Conservation (phyloP, 1,140 invertebrate species). For the Aphaenogaster ashmeadi region DNA sequence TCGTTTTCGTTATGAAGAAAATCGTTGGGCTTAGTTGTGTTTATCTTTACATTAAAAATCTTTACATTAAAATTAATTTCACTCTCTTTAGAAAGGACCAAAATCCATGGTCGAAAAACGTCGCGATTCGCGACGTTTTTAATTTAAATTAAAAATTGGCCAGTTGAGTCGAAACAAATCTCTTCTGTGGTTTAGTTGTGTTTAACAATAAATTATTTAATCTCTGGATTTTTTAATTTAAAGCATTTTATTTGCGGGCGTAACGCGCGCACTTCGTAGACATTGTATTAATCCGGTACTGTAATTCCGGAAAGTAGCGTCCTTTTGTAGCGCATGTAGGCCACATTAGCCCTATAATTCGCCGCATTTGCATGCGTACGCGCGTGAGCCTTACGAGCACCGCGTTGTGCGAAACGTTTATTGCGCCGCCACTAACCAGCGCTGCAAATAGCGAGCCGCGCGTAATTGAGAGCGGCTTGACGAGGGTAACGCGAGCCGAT, state of each 20-base stretch:
- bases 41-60: no score
- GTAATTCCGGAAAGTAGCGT: conserved; percentile 54
- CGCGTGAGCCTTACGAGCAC: conserved; percentile 54
- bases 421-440: conserved; percentile 55
- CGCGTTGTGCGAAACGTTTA: conserved; percentile 54
- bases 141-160: no score
- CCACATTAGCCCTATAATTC: conserved; percentile 60
- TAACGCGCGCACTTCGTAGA: background rate
- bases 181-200: background rate
- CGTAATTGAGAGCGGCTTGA: conserved; percentile 57
- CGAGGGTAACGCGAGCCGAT: conserved; percentile 52
- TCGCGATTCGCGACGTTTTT: no score
- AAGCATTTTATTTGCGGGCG: background rate
- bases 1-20: background rate
- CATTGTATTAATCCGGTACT: conserved; percentile 37
- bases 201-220: conserved; percentile 12
- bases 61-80: no score
- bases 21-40: background rate
- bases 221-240: background rate
- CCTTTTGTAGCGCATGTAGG: conserved; percentile 58
- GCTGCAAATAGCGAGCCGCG: conserved; percentile 40
- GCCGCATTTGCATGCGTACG: conserved; percentile 61
- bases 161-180: no score
- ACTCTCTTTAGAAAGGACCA: no score
- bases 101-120: no score